Percentiles rank a stretch among this genome's conserved stretches.
phyloP scores from a whole-genome alignment of 2,797 vertebrate genomes.

The Busarellus nigricollis region DNA sequence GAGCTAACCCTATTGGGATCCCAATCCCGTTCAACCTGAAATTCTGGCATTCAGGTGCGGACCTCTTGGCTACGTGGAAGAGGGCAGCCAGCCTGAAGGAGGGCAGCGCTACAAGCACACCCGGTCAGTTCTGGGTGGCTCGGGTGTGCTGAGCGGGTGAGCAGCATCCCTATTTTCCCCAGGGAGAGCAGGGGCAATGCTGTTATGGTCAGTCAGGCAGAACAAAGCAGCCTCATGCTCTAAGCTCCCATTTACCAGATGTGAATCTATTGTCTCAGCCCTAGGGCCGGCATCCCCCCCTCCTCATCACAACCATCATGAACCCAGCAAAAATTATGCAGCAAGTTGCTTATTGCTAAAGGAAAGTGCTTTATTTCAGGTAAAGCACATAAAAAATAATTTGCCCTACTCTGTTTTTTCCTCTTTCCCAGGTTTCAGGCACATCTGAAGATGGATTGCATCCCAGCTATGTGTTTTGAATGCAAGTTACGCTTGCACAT shows the following conservation, averaged over 20 bases:
- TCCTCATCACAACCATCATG: not conserved
- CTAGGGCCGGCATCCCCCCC: not conserved
- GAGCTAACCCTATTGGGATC: not conserved
- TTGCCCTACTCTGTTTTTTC: not conserved
- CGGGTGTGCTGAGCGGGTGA: accelerated
- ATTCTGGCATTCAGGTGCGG: not conserved
- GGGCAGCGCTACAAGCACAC: not conserved
- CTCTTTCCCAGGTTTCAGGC: not conserved
- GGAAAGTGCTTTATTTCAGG: not conserved
- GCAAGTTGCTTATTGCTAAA: not conserved
- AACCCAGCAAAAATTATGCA: not conserved
- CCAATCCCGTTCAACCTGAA: not conserved
- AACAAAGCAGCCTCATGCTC: slow-evolving; percentile 32
- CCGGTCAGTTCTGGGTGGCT: not conserved
- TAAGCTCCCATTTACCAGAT: slow-evolving; percentile 45
- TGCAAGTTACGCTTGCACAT: not conserved
- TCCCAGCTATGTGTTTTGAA: not conserved
- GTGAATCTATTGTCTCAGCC: slow-evolving; percentile 45
- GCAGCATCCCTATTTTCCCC: not conserved
- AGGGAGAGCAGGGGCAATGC: not conserved
- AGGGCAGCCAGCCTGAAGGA: not conserved
- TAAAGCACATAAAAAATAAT: not conserved
- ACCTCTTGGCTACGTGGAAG: not conserved
- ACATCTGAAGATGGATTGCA: not conserved
- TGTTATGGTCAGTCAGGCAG: slow-evolving; percentile 4